Evolutionary conservation across 1,140 invertebrate genomes (phyloP), one percentile per base, ranked within the genome.

Genomic region (Parapsyche elsis): DNA sequence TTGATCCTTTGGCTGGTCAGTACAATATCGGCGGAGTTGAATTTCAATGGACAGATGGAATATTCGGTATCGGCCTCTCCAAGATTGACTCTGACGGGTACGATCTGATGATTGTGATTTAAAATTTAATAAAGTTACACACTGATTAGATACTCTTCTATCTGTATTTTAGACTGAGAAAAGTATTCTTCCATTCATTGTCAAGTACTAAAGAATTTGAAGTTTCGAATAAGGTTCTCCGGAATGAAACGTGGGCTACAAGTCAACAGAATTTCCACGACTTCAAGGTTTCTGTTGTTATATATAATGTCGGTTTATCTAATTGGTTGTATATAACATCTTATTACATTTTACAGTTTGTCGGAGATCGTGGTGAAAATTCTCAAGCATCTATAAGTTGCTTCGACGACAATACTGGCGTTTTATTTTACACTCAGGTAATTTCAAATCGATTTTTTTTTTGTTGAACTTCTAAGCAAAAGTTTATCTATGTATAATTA

Each of bases 341-440:
- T 21, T 19, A 26, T 61, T 61, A 61, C 9, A 57, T 67, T 78
- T 78, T 71, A 71, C 16, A 71, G 77, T 53, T 44, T 14, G 2
- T 53, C 19, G 94, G 94, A 0, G 92, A 92, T 79, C 89, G 94
- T 67, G 94, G 93, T 30, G 89, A 89, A 59, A 91, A 92, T 83
- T 92, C 92, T 0, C 94, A 95, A 84, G 92, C 94, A 12, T 93
- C 93, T 4, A 92, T 93, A 0, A 94, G 93, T 71, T 93, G 91
- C 83, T 90, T 93, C 78, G 93, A 95, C 83, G 90, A 91, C 30
- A 91, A 92, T 59, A 92, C 91, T 0, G 92, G 91, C 7, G 92
- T 94, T 12, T 87, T 95, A 0, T 94, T 95, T 85, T 95, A 95
- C 84, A 93, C 93, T 7, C 91, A 94, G 84, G 90, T 94, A 49